Evolutionary conservation across 2,113 vertebrate species (phyloP).

Genomic region (Laticauda colubrina): DNA sequence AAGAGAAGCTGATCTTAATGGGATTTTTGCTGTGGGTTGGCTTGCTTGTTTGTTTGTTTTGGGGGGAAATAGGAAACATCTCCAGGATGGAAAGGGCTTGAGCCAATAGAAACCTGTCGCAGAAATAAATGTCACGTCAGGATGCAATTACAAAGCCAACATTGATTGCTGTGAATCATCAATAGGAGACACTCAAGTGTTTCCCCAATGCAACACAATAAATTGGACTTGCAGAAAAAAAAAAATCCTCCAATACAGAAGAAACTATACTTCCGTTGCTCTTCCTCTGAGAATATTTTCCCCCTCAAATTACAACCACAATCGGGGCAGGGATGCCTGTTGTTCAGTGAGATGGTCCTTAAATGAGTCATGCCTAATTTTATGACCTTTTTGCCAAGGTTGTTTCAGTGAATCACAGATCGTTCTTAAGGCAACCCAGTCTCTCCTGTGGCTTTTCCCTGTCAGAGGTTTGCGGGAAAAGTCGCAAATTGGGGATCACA

Average conservation of each 20-base stretch:
- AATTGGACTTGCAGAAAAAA: background rate
- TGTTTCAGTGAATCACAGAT: background rate
- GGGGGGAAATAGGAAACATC: slow-evolving; percentile 26
- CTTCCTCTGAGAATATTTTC: accelerated
- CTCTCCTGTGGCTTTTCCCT: background rate
- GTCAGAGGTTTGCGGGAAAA: background rate
- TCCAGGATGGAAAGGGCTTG: slow-evolving; percentile 30
- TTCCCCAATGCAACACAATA: background rate
- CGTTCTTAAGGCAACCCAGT: background rate
- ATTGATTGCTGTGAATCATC: slow-evolving; percentile 30
- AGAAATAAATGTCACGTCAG: slow-evolving; percentile 2
- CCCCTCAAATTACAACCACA: background rate
- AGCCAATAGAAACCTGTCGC: background rate
- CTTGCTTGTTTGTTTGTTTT: slow-evolving; percentile 18
- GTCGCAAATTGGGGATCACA: no score
- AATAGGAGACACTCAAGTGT: background rate
- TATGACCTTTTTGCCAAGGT: background rate
- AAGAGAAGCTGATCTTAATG: slow-evolving; percentile 44
- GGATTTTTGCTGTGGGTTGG: slow-evolving; percentile 36
- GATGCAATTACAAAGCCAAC: slow-evolving; percentile 46
- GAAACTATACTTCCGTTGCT: background rate
- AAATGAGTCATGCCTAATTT: background rate
- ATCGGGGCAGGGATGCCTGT: background rate
- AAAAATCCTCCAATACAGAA: background rate
- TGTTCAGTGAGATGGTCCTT: background rate